These are phyloP conservation scores for Elegia similella DNA, from an alignment of 2,888 invertebrate species.

Conservation along the genomic window DNA sequence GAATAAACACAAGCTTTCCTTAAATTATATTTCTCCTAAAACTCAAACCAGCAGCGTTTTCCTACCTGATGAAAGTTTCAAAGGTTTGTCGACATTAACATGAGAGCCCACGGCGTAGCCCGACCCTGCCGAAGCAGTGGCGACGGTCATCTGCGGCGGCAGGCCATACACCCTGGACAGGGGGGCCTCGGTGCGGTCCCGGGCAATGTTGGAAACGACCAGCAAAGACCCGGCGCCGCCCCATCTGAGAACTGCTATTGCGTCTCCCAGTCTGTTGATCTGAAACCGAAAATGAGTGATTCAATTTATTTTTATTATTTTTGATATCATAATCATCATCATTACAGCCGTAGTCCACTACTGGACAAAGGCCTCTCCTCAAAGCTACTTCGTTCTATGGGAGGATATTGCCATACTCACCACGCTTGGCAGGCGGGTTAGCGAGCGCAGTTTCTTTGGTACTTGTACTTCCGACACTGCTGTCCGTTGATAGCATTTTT, in stretches of 20 bases:
- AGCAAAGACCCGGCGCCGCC: constrained; percentile 63
- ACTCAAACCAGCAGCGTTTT: not conserved
- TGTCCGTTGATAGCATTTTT: no score
- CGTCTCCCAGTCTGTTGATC: constrained; percentile 81
- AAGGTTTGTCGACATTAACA: constrained; percentile 46
- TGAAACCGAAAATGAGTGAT: constrained; percentile 30
- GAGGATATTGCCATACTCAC: no score
- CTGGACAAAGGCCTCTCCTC: no score
- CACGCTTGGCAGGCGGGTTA: no score
- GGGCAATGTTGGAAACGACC: constrained; percentile 71
- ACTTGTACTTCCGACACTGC: no score
- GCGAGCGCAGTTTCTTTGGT: no score
- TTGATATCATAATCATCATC: no score
- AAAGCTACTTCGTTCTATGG: no score
- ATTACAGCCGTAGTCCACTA: no score
- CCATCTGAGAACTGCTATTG: constrained; percentile 62
- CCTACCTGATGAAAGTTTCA: constrained; percentile 45
- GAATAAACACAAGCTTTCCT: no score
- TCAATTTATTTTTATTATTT: no score
- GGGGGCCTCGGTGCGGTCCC: constrained; percentile 60
- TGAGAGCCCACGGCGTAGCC: constrained; percentile 53
- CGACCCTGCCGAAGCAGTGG: constrained; percentile 58
- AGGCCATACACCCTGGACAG: constrained; percentile 67
- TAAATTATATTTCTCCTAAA: no score
- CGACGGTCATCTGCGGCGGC: constrained; percentile 63